Evolutionary conservation across 1,140 invertebrate genomes (phyloP).

Genomic region (Heliconius congener): DNA sequence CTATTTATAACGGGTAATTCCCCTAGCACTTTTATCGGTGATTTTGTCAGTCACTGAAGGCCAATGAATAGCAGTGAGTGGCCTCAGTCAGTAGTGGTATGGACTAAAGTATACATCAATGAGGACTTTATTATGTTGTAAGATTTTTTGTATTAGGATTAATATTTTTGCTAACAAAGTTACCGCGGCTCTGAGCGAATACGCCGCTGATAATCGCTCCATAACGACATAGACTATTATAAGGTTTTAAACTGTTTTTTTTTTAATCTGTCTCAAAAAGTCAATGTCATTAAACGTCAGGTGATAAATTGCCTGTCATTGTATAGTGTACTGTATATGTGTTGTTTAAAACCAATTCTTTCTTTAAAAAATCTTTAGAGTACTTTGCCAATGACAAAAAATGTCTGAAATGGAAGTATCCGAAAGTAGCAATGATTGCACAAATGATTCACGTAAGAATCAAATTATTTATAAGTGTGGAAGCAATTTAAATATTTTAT

Average conservation of each 20-base stretch:
- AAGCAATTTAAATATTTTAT: constrained; percentile 40
- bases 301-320: constrained; percentile 37
- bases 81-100: too few relatives aligned
- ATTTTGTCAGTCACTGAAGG: too few relatives aligned
- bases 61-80: too few relatives aligned
- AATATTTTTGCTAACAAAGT: too few relatives aligned
- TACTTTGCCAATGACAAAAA: constrained; percentile 37
- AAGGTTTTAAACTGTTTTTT: not conserved
- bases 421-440: constrained; percentile 66
- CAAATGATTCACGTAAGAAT: constrained; percentile 72
- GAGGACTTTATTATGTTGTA: too few relatives aligned
- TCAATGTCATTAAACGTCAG: constrained; percentile 8
- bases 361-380: not conserved
- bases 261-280: not conserved
- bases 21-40: too few relatives aligned
- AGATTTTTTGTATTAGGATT: too few relatives aligned
- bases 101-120: too few relatives aligned
- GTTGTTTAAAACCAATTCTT: not conserved
- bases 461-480: not conserved
- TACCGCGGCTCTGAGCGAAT: too few relatives aligned
- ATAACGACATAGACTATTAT: too few relatives aligned
- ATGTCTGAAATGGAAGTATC: constrained; percentile 76
- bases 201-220: too few relatives aligned
- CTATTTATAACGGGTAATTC: too few relatives aligned
- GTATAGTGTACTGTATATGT: constrained; percentile 11